Evolutionary conservation across 2,797 vertebrate genomes (phyloP), one percentile per base, ranked within the genome.

Genomic region (Onychomys leucogaster): DNA sequence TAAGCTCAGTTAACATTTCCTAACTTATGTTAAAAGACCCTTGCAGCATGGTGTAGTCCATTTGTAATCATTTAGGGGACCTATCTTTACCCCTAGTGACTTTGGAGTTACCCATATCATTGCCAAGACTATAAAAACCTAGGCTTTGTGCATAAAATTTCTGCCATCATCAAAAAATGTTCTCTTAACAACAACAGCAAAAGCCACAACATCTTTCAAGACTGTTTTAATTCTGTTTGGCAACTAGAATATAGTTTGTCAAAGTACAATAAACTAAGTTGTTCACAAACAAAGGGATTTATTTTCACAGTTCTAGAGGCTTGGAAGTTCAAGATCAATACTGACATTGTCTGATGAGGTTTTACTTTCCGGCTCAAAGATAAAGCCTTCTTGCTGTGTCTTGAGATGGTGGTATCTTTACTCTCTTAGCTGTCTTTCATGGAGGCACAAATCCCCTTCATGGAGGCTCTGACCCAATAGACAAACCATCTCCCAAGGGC

Each of bases 1-100:
- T 75, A 95, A 57, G 5, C 55, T 78, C 17, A 90, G 75, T 61
- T 52, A 89, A 32, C 23, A 41, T 49, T 94, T 81, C 69, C 77
- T 91, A 73, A 89, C 37, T 86, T 90, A 80, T 93, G 3, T 32
- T 57, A n/a, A 87, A 96, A 85, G 46, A 13, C 27, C 16, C 78
- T 84, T 86, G n/a, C 46, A 86, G 13, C 46, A 59, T 29, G 10
- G 13, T 69, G 82, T 13, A 93, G 8, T 83, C 16, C 25, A 77
- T 25, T 94, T 73, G 3, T 73, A 95, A 41, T 5, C 9, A 55
- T 57, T 80, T 69, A 14, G 57, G 13, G 41, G 55, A 37, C 41
- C 27, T 25, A 83, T 89, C 21, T 95, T 87, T 19, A 88, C 4
- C 3, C 59, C 59, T 49, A 87, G 69, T 57, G 46, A 94, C 67